Conservation (phyloP, 2,888 invertebrate genomes). For the Dicycla oo region DNA sequence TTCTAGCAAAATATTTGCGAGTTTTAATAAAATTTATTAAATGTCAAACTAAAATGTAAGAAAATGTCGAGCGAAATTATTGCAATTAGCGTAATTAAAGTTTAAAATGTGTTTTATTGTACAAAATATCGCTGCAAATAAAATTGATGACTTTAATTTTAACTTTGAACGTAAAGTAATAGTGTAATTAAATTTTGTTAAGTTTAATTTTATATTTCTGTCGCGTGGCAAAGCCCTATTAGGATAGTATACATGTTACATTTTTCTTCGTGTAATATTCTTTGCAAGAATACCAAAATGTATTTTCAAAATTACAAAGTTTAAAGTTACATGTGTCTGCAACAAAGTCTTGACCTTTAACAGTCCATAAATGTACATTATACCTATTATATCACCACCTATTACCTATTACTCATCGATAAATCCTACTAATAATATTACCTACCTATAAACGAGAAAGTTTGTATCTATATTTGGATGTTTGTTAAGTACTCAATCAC, state of each 20-base stretch:
- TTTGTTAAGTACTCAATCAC: too few species aligned
- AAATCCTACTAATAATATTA: too few species aligned
- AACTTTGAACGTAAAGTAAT: conserved; percentile 22
- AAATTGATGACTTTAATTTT: conserved; percentile 28
- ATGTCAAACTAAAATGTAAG: conserved; percentile 33
- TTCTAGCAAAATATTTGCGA: conserved; percentile 31
- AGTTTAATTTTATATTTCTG: background rate
- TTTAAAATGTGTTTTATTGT: conserved; percentile 32
- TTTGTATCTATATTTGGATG: too few species aligned
- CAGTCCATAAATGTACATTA: too few species aligned
- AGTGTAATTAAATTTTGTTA: conserved; percentile 19
- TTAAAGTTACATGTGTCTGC: too few species aligned
- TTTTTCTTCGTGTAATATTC: background rate
- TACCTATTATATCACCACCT: too few species aligned
- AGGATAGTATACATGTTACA: background rate
- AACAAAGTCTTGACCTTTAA: too few species aligned
- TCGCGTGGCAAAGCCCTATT: conserved; percentile 13
- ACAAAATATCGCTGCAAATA: conserved; percentile 1
- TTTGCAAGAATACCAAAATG: background rate
- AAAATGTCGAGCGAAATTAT: conserved; percentile 15
- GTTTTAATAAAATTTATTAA: conserved; percentile 36
- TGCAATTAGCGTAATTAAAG: conserved; percentile 43
- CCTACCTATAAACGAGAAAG: too few species aligned
- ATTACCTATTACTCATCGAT: too few species aligned
- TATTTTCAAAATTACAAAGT: background rate